phyloP scores from a whole-genome alignment of 1,140 invertebrate genomes.

The Samia ricini region DNA sequence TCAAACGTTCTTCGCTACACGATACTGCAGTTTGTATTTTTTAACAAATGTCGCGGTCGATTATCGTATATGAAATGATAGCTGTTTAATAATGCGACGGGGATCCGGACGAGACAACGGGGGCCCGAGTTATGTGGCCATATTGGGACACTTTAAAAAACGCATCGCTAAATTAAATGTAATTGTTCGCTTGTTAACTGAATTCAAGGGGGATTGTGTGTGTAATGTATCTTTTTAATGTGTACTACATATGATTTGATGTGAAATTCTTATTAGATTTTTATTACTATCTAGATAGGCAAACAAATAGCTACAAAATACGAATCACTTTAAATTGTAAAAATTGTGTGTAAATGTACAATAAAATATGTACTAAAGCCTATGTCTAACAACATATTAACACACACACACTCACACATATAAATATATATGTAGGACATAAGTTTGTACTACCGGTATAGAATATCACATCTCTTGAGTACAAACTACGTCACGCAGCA shows the following conservation, averaged over 20 bases:
- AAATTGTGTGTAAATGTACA: too few relatives aligned
- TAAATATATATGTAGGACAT: too few relatives aligned
- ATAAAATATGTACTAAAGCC: too few relatives aligned
- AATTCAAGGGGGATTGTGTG: background rate
- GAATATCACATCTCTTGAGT: too few relatives aligned
- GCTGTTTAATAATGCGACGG: slow-evolving; percentile 33
- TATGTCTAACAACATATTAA: too few relatives aligned
- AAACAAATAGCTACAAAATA: too few relatives aligned
- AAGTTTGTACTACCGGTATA: too few relatives aligned
- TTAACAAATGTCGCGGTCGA: slow-evolving; percentile 67
- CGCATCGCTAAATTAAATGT: slow-evolving; percentile 71
- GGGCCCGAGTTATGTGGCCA: too few relatives aligned
- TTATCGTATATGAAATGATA: slow-evolving; percentile 33
- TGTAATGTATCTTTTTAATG: background rate
- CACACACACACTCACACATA: too few relatives aligned
- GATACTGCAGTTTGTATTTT: slow-evolving; percentile 68
- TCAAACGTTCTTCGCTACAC: slow-evolving; percentile 18
- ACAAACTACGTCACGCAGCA: too few relatives aligned
- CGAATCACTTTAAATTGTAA: too few relatives aligned
- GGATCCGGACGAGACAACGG: slow-evolving; percentile 27
- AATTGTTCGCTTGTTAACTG: slow-evolving; percentile 68
- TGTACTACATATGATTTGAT: background rate
- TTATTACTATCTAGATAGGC: background rate
- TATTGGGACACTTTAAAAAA: slow-evolving; percentile 67
- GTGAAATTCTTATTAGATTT: background rate